Evolutionary conservation across 1,140 invertebrate genomes (phyloP).

Genomic region (Magallana angulata): DNA sequence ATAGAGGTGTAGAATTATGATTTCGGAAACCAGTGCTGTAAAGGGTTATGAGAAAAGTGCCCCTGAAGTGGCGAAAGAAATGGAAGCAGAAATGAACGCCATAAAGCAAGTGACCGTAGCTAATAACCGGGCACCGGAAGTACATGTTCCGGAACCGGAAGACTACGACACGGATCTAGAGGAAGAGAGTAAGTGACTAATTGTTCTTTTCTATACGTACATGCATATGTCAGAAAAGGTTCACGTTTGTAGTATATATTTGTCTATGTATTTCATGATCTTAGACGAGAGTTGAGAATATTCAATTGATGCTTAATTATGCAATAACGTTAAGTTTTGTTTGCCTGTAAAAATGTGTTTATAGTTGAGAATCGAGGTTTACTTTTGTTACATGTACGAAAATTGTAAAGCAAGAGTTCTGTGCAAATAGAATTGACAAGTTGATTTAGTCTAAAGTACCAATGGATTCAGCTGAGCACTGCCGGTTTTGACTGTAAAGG

Average conservation of each 20-base stretch:
- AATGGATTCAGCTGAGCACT: background rate
- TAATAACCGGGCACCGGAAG: conserved; percentile 16
- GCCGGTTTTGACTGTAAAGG: background rate
- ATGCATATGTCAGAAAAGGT: no score
- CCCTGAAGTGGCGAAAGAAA: background rate
- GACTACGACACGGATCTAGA: conserved; percentile 41
- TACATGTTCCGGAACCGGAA: background rate
- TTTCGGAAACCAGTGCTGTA: background rate
- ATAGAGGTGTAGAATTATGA: background rate
- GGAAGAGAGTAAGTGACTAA: conserved; percentile 13
- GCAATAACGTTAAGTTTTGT: no score
- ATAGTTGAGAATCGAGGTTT: no score
- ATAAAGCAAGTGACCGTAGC: conserved; percentile 12
- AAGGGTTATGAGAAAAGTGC: background rate
- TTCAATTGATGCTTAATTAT: no score
- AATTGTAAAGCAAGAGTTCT: no score
- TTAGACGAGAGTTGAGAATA: no score
- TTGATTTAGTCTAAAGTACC: background rate
- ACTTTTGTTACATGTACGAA: no score
- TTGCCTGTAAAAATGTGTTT: no score
- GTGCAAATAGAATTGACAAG: conserved; percentile 1
- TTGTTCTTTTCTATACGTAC: background rate
- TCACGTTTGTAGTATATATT: no score
- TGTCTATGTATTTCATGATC: no score
- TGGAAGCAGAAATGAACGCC: conserved; percentile 15